phyloP scores from a whole-genome alignment of 2,888 invertebrate species.

The Cistogaster globosa region DNA sequence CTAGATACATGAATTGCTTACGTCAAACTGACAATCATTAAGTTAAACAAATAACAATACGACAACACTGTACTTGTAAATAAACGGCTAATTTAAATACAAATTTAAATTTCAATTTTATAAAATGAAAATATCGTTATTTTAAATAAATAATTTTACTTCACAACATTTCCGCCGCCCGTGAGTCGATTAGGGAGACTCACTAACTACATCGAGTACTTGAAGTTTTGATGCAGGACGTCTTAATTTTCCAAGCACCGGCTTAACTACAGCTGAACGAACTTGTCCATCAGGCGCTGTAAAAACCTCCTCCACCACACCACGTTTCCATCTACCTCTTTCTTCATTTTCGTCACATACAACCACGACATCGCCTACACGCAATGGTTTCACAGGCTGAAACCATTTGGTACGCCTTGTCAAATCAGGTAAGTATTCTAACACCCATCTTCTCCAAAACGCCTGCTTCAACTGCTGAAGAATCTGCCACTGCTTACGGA shows the following conservation, averaged over 20 bases:
- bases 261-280: slow-evolving; percentile 9
- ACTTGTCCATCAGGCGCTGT: background rate
- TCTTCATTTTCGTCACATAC: background rate
- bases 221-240: slow-evolving; percentile 3
- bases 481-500: slow-evolving; percentile 5
- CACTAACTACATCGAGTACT: background rate
- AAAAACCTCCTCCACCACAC: background rate
- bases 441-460: background rate
- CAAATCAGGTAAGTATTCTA: background rate
- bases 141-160: background rate
- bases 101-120: too few relatives aligned
- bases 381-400: background rate
- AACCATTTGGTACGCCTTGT: slow-evolving; percentile 6
- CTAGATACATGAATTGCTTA: too few relatives aligned
- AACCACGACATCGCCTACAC: background rate
- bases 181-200: slow-evolving; percentile 6
- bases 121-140: too few relatives aligned
- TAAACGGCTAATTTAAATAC: too few relatives aligned
- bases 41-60: background rate
- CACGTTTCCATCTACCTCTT: background rate
- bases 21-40: background rate
- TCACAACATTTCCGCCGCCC: background rate
- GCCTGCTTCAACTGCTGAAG: background rate
- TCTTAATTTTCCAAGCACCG: background rate
- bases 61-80: background rate